Conservation (phyloP, 2,888 invertebrate species). For the Xylota sylvarum region DNA sequence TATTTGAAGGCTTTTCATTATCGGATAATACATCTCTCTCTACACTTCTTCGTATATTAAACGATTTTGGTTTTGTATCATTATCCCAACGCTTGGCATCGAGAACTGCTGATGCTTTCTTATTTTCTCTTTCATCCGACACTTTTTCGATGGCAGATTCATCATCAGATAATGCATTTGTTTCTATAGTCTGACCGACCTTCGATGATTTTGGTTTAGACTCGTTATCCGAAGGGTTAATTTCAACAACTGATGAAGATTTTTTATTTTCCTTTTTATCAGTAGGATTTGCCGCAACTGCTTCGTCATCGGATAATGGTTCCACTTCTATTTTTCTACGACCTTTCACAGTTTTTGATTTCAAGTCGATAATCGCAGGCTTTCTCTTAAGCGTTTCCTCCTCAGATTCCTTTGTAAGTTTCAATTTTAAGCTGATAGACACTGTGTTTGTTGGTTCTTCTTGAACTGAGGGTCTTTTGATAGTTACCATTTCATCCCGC, state of each 20-base stretch:
- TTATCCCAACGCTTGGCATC: conserved; percentile 1
- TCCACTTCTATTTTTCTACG: background rate
- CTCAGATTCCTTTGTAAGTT: conserved; percentile 3
- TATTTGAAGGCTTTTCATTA: conserved; percentile 6
- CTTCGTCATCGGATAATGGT: background rate
- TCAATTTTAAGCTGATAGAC: conserved; percentile 12
- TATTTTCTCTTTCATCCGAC: background rate
- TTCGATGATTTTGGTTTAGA: conserved; percentile 12
- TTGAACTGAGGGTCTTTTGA: conserved; percentile 2
- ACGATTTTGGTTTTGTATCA: background rate
- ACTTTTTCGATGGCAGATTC: conserved; percentile 1
- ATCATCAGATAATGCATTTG: conserved; percentile 4
- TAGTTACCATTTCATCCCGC: background rate
- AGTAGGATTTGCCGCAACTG: background rate
- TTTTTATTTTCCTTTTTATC: background rate
- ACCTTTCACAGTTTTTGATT: background rate
- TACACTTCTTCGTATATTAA: conserved; percentile 12
- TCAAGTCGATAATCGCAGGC: conserved; percentile 18
- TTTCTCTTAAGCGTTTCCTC: background rate
- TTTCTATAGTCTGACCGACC: conserved; percentile 5
- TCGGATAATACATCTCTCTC: conserved; percentile 15
- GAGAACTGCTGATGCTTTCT: background rate
- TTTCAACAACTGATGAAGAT: background rate
- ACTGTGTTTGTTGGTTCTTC: conserved; percentile 11
- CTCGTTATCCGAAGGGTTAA: background rate